Conservation (phyloP, 2,797 vertebrate genomes). For the Protosalanx chinensis region DNA sequence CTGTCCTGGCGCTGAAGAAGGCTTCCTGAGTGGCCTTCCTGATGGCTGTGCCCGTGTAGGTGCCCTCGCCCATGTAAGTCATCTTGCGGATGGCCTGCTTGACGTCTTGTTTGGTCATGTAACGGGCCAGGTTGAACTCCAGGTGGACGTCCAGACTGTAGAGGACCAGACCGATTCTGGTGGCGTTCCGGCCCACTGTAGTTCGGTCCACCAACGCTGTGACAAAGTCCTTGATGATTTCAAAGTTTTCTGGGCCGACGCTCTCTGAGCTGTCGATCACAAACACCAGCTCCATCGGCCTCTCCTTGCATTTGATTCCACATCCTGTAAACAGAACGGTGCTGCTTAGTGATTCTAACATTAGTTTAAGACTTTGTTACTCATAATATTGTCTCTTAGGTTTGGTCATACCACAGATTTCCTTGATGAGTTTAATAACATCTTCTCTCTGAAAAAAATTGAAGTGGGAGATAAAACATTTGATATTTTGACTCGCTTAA, state of each 20-base stretch:
- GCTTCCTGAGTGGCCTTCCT: constrained; percentile 87
- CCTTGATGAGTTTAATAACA: constrained; percentile 88
- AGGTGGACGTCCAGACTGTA: constrained; percentile 87
- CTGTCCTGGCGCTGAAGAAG: constrained; percentile 79
- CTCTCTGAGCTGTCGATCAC: constrained; percentile 95
- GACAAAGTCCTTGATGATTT: constrained; percentile 92
- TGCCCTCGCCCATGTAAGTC: constrained; percentile 89
- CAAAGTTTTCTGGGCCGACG: constrained; percentile 90
- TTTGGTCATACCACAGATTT: constrained; percentile 83
- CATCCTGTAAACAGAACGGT: constrained; percentile 74
- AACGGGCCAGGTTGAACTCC: constrained; percentile 82
- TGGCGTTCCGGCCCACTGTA: constrained; percentile 85
- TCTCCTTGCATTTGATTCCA: constrained; percentile 89
- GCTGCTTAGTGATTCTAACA: neutral
- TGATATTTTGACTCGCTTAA: neutral
- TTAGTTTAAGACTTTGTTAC: neutral
- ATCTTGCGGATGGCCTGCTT: constrained; percentile 86
- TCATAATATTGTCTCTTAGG: neutral
- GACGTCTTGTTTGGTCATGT: constrained; percentile 78
- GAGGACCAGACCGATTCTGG: constrained; percentile 85
- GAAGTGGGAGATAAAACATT: neutral
- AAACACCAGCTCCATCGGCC: constrained; percentile 92
- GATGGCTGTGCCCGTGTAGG: constrained; percentile 88
- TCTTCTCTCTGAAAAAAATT: constrained; percentile 81
- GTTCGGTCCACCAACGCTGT: constrained; percentile 84